phyloP scores from a whole-genome alignment of 2,888 invertebrate genomes.

The Hemithea aestivaria region DNA sequence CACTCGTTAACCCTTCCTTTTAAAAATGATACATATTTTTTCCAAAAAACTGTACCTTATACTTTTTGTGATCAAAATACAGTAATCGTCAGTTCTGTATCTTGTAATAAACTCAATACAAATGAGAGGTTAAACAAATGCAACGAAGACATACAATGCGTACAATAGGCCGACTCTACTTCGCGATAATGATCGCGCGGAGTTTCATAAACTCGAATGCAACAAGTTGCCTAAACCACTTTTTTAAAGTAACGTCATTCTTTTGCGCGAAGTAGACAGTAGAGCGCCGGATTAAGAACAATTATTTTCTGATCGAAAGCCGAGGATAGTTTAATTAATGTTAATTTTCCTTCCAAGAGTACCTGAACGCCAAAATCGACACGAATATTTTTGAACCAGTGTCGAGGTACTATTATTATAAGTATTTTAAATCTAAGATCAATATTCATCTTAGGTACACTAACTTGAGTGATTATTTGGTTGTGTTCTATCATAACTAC shows the following conservation, averaged over 20 bases:
- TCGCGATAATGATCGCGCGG: too few relatives aligned
- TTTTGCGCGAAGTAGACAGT: too few relatives aligned
- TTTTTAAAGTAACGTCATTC: too few relatives aligned
- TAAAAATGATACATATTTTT: too few relatives aligned
- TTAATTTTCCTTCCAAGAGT: constrained; percentile 59
- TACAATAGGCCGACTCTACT: too few relatives aligned
- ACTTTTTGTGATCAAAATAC: too few relatives aligned
- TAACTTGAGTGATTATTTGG: constrained; percentile 74
- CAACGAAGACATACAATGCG: constrained; percentile 6
- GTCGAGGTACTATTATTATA: constrained; percentile 29
- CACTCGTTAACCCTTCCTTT: too few relatives aligned
- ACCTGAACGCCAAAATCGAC: constrained; percentile 53
- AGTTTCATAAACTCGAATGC: too few relatives aligned
- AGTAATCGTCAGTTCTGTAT: too few relatives aligned
- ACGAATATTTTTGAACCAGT: constrained; percentile 31
- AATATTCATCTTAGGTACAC: constrained; percentile 31
- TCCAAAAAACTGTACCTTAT: too few relatives aligned
- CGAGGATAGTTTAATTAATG: constrained; percentile 16
- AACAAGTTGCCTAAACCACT: too few relatives aligned
- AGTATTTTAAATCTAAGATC: constrained; percentile 14
- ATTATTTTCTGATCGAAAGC: constrained; percentile 29
- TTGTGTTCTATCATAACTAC: constrained; percentile 69
- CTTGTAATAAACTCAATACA: neutral
- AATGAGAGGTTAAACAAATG: neutral
- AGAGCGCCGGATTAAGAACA: constrained; percentile 25